A percentile compares a stretch with the other conserved stretches of the same genome.
Evolutionary conservation across 2,797 vertebrate genomes (phyloP).

Genomic region (Tiaroga cobitis): DNA sequence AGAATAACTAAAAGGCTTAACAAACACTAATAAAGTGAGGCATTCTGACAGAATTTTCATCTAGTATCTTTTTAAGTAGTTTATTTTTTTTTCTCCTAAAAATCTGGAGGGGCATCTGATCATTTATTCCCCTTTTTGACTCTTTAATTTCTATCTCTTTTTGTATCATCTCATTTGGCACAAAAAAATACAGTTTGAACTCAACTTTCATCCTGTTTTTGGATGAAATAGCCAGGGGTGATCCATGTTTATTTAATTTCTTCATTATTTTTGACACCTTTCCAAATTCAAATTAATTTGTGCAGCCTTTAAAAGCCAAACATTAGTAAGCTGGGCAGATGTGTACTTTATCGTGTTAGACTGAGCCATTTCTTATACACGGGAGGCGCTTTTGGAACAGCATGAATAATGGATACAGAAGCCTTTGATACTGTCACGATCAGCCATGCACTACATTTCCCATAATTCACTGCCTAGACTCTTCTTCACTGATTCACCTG

Average conservation of each 20-base stretch:
- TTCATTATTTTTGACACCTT: neutral
- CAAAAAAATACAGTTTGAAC: neutral
- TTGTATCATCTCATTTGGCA: neutral
- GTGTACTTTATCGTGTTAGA: slow-evolving; percentile 48
- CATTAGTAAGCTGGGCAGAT: slow-evolving; percentile 26
- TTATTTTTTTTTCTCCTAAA: neutral
- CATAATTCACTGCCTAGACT: too few species aligned
- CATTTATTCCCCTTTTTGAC: neutral
- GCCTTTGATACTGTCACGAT: neutral
- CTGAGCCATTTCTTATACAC: slow-evolving; percentile 54
- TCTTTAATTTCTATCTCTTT: neutral
- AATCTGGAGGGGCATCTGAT: neutral
- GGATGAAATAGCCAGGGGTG: neutral
- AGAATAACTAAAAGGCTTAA: neutral
- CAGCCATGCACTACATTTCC: too few species aligned
- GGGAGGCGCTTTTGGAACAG: slow-evolving; percentile 37
- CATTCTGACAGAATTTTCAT: neutral
- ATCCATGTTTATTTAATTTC: neutral
- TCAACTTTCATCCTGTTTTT: neutral
- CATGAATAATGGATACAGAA: slow-evolving; percentile 53
- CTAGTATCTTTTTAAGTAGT: neutral
- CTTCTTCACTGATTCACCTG: too few species aligned
- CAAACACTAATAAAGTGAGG: neutral
- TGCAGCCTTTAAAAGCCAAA: slow-evolving; percentile 39
- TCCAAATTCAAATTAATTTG: slow-evolving; percentile 22